phyloP scores from a whole-genome alignment of 2,113 vertebrate genomes.

The Ochotona princeps region DNA sequence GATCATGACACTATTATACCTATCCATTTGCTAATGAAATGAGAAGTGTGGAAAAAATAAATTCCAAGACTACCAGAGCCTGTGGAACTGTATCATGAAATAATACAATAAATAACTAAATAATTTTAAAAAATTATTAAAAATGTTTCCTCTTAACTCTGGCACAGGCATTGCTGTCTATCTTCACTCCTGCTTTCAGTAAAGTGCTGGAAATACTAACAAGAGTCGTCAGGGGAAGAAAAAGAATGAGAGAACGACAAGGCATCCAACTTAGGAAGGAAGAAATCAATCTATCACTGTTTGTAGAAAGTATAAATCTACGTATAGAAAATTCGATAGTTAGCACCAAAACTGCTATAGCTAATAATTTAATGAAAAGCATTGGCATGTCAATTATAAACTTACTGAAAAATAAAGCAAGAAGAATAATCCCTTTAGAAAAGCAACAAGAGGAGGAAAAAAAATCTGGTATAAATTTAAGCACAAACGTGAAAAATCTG shows the following conservation, averaged over 20 bases:
- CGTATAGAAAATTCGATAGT: not conserved
- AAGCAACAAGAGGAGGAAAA: too few relatives aligned
- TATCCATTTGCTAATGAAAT: not conserved
- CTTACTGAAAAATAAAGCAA: not conserved
- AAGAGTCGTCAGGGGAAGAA: not conserved
- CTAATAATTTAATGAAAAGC: not conserved
- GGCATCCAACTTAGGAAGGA: not conserved
- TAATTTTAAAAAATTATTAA: not conserved
- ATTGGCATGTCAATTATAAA: not conserved
- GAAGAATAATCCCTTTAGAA: not conserved
- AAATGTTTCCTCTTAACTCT: not conserved
- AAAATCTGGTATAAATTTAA: not conserved
- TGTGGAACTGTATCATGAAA: not conserved
- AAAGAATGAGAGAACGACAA: not conserved
- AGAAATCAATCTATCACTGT: not conserved
- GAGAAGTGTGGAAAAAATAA: not conserved
- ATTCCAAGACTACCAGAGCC: not conserved
- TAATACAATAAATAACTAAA: not conserved
- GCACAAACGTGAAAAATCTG: not conserved
- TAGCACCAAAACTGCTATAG: not conserved
- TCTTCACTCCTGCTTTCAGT: not conserved
- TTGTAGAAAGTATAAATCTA: not conserved
- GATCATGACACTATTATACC: too few relatives aligned
- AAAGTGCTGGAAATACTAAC: not conserved
- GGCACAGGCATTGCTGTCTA: not conserved